A percentile compares a stretch with the other conserved stretches of the same genome.
These are phyloP conservation scores for Ectropis grisescens DNA, from an alignment of 1,140 invertebrate species.

Conservation along the genomic window DNA sequence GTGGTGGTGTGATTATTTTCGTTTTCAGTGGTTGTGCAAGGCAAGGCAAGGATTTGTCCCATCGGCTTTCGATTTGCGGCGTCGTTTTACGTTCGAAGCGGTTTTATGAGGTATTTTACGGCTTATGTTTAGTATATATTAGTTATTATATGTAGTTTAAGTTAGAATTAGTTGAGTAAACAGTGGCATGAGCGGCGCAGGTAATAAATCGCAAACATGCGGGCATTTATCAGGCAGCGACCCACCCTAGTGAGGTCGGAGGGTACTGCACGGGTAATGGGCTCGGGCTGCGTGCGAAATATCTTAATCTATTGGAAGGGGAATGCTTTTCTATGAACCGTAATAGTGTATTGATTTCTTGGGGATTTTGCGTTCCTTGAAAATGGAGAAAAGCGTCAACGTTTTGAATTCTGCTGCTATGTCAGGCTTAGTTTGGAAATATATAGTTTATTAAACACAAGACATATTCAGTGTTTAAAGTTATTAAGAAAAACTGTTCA, in stretches of 20 bases:
- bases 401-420: too few relatives aligned
- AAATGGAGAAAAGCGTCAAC: too few relatives aligned
- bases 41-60: slow-evolving; percentile 50
- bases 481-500: too few relatives aligned
- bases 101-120: slow-evolving; percentile 20
- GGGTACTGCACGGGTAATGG: slow-evolving; percentile 5
- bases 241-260: slow-evolving; percentile 1
- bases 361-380: too few relatives aligned
- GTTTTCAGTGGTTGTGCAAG: slow-evolving; percentile 45
- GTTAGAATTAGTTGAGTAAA: background rate
- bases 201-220: slow-evolving; percentile 3
- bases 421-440: too few relatives aligned
- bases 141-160: slow-evolving; percentile 2
- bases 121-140: slow-evolving; percentile 1
- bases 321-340: too few relatives aligned
- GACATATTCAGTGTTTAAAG: too few relatives aligned
- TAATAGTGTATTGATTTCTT: too few relatives aligned
- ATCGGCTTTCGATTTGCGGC: slow-evolving; percentile 27
- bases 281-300: slow-evolving; percentile 3
- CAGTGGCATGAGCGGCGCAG: background rate
- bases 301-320: slow-evolving; percentile 5
- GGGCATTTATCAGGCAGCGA: slow-evolving; percentile 2
- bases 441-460: too few relatives aligned
- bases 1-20: slow-evolving; percentile 45
- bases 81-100: slow-evolving; percentile 14